Base-by-base conservation (phyloP, 2,888 invertebrate genomes). In the Tetrapedia diversipes region DNA sequence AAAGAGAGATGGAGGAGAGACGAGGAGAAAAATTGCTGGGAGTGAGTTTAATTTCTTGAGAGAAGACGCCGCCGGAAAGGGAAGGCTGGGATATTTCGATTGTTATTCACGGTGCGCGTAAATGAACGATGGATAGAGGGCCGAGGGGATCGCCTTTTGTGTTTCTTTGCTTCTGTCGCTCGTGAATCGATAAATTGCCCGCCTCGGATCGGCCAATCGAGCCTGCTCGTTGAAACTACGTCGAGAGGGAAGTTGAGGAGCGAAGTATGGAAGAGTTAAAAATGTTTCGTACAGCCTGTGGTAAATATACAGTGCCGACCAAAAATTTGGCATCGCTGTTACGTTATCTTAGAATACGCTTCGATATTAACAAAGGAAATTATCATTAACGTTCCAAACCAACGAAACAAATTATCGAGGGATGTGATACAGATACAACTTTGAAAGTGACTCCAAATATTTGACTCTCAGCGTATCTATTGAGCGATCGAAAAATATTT, bases 11-110 rank as follows among this genome's bases (percentile, higher is more conserved):
- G 47, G 11, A 10, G 29, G 39, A 32, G 37, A 10, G 10, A 69
- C 11, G 22, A 19, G 11, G 49, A 16, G 32, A 49, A 37, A 14
- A 41, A 49, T 59, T 64, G 29, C 54, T 19, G 14, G 53, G 27
- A n/a, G 63, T n/a, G 51, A 54, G 19, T 43, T 77, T 60, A 43
- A 65, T 69, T 70, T 34, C 57, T 54, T n/a, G 8, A 22, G 34
- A 14, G 32, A 59, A 16, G 19, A 41, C 32, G 57, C 7, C n/a
- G 2, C 1, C 19, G 11, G n/a, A 16, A 34, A 29, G 49, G 7
- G 39, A 39, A n/a, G 51, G 32, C 57, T 29, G 51, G 51, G 57
- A 59, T 16, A 27, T 8, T 56, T 65, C 54, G 47, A 70, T 70
- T 39, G 43, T 69, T n/a, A 34, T 24, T 45, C 16, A 29, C n/a